A percentile compares a stretch with the other conserved stretches of the same genome.
These are phyloP conservation scores for Panulirus ornatus DNA, from an alignment of 1,140 invertebrate genomes.

Conservation along the genomic window DNA sequence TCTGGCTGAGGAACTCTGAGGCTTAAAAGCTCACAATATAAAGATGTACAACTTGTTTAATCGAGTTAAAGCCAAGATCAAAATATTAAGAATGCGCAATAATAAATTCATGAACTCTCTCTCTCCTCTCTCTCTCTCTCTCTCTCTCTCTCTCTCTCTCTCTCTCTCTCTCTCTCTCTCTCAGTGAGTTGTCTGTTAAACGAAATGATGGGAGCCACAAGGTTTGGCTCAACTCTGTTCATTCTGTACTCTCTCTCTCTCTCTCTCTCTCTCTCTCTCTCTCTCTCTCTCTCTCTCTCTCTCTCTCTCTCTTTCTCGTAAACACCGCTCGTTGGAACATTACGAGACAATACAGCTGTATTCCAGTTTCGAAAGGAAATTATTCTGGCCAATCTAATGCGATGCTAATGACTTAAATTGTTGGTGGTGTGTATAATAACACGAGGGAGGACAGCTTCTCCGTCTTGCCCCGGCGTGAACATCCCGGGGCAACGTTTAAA, in stretches of 20 bases:
- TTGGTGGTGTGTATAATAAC: not conserved
- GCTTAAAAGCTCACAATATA: too few species aligned
- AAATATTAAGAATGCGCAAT: constrained; percentile 5
- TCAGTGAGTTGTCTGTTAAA: not conserved
- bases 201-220: not conserved
- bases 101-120: too few species aligned
- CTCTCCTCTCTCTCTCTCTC: not conserved
- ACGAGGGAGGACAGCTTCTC: not conserved
- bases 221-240: not conserved
- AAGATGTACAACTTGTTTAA: too few species aligned
- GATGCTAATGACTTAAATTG: not conserved
- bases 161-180: constrained; percentile 6
- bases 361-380: too few species aligned
- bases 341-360: too few species aligned
- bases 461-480: not conserved
- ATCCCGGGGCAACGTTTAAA: not conserved
- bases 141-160: constrained; percentile 27
- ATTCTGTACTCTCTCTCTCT: constrained; percentile 8
- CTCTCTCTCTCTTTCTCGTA: too few species aligned
- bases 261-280: constrained; percentile 26
- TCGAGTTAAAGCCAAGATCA: not conserved
- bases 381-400: not conserved
- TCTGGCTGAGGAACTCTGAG: too few species aligned
- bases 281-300: not conserved
- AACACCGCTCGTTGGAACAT: too few species aligned